Conservation (phyloP, 2,113 vertebrate species). For the Antechinus stuartii region DNA sequence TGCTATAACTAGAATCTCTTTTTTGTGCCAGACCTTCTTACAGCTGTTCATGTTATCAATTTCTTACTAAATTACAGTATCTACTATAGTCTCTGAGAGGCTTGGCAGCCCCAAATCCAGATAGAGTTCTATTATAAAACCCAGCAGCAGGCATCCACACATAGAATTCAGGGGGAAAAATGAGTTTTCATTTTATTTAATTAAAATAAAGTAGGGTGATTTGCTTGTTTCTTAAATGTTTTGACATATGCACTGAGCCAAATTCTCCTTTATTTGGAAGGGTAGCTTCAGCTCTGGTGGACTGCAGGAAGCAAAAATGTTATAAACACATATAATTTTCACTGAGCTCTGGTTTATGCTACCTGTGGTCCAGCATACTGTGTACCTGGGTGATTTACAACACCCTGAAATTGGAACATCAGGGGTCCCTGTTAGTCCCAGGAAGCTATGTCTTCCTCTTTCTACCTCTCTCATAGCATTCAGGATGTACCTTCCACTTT, state of each 20-base stretch:
- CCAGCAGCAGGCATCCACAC: background rate
- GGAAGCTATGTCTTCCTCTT: background rate
- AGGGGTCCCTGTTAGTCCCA: background rate
- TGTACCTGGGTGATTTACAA: background rate
- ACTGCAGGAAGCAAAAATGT: background rate
- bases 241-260: background rate
- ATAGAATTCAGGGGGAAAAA: background rate
- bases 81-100: conserved; percentile 16
- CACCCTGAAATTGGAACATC: background rate
- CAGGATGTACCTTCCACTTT: background rate
- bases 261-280: conserved; percentile 36
- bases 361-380: background rate
- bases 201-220: conserved; percentile 28
- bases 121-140: conserved; percentile 18
- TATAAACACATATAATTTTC: conserved; percentile 27
- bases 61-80: conserved; percentile 32
- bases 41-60: background rate
- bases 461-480: background rate
- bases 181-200: background rate
- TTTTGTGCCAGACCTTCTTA: conserved; percentile 7
- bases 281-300: background rate
- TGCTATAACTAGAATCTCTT: background rate
- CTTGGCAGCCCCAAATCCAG: conserved; percentile 1
- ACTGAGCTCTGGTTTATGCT: background rate
- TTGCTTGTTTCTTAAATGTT: background rate